Evolutionary conservation across 1,140 invertebrate genomes (phyloP).

Genomic region (Mylabris phalerata): DNA sequence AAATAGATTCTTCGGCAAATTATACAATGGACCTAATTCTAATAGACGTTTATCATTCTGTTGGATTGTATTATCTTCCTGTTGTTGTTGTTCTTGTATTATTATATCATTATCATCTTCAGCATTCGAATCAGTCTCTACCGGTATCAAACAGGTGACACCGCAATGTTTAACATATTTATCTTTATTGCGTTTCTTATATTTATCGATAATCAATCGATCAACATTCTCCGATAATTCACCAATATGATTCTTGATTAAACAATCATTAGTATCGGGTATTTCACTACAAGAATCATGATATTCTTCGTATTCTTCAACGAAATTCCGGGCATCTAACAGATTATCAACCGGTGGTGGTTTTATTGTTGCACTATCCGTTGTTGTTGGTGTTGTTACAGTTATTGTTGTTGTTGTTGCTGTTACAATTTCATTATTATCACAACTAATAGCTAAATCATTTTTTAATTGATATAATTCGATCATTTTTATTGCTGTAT

Average conservation of each 20-base stretch:
- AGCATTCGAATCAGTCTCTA: conserved; percentile 40
- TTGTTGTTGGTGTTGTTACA: background rate
- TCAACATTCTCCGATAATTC: conserved; percentile 32
- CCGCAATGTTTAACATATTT: conserved; percentile 39
- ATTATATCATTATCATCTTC: conserved; percentile 37
- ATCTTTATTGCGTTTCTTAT: conserved; percentile 21
- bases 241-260: conserved; percentile 22
- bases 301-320: conserved; percentile 41
- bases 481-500: background rate
- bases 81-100: too few species aligned
- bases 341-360: conserved; percentile 30
- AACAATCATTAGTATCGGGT: conserved; percentile 23
- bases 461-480: background rate
- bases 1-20: conserved; percentile 40
- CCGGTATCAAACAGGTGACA: conserved; percentile 34
- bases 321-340: conserved; percentile 36
- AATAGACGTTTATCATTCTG: conserved; percentile 33
- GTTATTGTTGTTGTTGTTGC: background rate
- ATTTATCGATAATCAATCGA: conserved; percentile 24
- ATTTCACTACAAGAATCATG: conserved; percentile 38
- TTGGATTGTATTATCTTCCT: background rate
- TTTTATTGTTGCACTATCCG: background rate
- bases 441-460: conserved; percentile 3
- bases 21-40: conserved; percentile 34
- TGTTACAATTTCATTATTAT: background rate